Evolutionary conservation across 2,113 vertebrate genomes (phyloP).

Genomic region (Meriones unguiculatus): DNA sequence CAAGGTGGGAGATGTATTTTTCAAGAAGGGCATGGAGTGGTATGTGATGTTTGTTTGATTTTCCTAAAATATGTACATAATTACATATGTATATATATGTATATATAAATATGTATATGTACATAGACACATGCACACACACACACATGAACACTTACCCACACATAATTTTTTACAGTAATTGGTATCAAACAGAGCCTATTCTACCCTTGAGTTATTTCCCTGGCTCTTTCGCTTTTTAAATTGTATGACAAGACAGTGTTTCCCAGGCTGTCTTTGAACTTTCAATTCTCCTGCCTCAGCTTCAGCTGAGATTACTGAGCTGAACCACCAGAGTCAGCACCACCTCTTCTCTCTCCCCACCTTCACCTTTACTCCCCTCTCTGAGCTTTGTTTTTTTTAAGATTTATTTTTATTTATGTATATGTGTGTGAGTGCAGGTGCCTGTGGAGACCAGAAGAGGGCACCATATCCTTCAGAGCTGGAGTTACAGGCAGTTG

Average conservation of each 20-base stretch:
- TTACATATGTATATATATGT: accelerated
- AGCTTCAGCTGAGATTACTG: not conserved
- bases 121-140: not conserved
- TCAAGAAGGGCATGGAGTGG: not conserved
- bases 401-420: not conserved
- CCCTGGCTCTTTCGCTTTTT: not conserved
- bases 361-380: not conserved
- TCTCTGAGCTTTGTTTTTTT: not conserved
- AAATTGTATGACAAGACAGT: too few species aligned
- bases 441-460: not conserved
- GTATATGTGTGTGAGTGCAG: not conserved
- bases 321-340: not conserved
- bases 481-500: not conserved
- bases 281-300: not conserved
- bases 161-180: not conserved
- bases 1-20: not conserved
- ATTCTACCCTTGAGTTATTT: not conserved
- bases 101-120: not conserved
- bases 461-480: not conserved
- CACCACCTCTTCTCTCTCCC: not conserved
- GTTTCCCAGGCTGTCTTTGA: not conserved
- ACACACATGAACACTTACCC: too few species aligned
- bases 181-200: not conserved
- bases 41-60: not conserved
- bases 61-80: not conserved